Conservation (phyloP, 2,113 vertebrate species). For the Microtus montanus region DNA sequence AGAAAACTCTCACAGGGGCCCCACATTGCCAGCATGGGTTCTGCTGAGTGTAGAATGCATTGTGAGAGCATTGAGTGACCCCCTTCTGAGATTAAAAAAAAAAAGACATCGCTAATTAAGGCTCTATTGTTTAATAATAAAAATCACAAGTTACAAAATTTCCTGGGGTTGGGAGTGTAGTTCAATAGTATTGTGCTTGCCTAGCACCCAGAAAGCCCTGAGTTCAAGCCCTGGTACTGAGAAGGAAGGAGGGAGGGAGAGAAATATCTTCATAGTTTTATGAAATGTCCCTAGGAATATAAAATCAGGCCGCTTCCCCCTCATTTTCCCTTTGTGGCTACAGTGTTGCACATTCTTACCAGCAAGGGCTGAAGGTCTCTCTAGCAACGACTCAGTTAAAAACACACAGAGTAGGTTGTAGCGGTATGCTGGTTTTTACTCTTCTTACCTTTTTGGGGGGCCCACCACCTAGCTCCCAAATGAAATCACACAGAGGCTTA, state of each 20-base stretch:
- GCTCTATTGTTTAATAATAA: not conserved
- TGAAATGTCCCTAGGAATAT: not conserved
- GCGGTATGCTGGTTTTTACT: too few relatives aligned
- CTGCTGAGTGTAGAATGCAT: not conserved
- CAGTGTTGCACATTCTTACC: not conserved
- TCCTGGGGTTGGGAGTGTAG: not conserved
- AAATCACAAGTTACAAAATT: not conserved
- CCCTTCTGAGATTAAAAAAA: not conserved
- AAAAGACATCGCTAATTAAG: not conserved
- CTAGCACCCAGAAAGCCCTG: too few relatives aligned
- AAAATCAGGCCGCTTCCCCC: not conserved
- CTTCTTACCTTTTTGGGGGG: too few relatives aligned
- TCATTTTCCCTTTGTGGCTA: too few relatives aligned
- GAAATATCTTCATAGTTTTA: not conserved
- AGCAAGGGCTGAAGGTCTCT: not conserved
- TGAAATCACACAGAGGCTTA: too few relatives aligned
- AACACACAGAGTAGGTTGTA: too few relatives aligned
- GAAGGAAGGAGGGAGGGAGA: not conserved
- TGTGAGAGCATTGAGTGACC: not conserved
- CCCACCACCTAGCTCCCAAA: too few relatives aligned
- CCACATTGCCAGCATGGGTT: accelerated
- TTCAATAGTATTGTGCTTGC: not conserved
- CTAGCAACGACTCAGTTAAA: not conserved
- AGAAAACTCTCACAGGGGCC: not conserved
- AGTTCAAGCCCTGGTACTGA: not conserved